These are phyloP conservation scores for Scarus forsteni DNA, from an alignment of 2,797 vertebrate genomes.

Conservation along the genomic window DNA sequence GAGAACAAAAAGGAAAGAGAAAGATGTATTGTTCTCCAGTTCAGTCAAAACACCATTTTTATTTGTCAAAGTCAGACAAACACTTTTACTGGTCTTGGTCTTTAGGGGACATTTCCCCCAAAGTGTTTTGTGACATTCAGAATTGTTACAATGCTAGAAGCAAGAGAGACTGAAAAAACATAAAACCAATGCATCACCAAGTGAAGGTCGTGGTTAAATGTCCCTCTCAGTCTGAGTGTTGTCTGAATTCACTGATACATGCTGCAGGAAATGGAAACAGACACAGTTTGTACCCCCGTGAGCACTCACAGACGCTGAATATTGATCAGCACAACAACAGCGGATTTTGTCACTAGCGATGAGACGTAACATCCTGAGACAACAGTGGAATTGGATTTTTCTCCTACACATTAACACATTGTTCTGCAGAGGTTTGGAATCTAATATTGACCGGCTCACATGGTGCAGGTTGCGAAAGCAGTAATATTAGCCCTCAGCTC, in stretches of 20 bases:
- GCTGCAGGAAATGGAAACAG: slow-evolving; percentile 34
- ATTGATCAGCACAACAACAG: slow-evolving; percentile 54
- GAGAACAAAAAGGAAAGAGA: background rate
- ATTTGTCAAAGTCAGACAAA: background rate
- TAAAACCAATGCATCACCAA: background rate
- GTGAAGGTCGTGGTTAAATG: slow-evolving; percentile 48
- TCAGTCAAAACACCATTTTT: background rate
- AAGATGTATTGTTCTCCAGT: background rate
- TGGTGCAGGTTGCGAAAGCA: slow-evolving; percentile 46
- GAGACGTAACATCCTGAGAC: slow-evolving; percentile 38
- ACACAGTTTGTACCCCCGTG: slow-evolving; percentile 17
- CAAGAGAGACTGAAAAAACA: background rate
- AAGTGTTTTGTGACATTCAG: slow-evolving; percentile 19
- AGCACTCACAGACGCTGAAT: slow-evolving; percentile 32
- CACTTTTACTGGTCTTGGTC: slow-evolving; percentile 21
- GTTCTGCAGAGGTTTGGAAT: slow-evolving; percentile 35
- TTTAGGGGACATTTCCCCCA: slow-evolving; percentile 12
- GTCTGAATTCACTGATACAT: slow-evolving; percentile 19
- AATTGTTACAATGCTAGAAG: slow-evolving; percentile 21
- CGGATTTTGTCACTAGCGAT: slow-evolving; percentile 42
- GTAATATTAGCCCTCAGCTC: slow-evolving; percentile 59
- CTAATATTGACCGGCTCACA: slow-evolving; percentile 54
- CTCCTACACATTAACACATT: slow-evolving; percentile 54
- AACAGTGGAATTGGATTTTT: slow-evolving; percentile 53
- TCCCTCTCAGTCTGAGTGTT: slow-evolving; percentile 21